Percentiles rank a stretch among this genome's conserved stretches.
phyloP scores from a whole-genome alignment of 1,140 invertebrate species.

The Campoletis sonorensis region DNA sequence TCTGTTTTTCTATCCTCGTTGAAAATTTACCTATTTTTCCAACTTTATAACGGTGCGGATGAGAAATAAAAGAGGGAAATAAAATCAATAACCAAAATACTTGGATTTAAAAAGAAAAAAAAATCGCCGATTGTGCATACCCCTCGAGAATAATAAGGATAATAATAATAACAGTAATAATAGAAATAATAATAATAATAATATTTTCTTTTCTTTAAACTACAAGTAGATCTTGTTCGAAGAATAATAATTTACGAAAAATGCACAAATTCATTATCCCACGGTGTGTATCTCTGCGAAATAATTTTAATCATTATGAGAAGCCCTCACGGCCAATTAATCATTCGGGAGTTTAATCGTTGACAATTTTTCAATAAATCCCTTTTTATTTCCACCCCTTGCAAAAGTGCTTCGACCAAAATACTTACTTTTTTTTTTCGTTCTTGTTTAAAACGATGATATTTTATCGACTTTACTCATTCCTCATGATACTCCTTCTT shows the following conservation, averaged over 20 bases:
- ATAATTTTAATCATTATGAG: conserved; percentile 7
- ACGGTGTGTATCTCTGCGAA: neutral
- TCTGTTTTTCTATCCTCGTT: conserved; percentile 44
- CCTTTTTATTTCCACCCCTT: too few relatives aligned
- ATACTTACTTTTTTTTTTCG: neutral
- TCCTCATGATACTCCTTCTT: neutral
- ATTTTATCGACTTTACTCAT: neutral
- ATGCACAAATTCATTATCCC: conserved; percentile 33
- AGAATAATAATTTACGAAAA: conserved; percentile 18
- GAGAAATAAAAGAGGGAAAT: conserved; percentile 21
- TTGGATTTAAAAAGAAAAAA: conserved; percentile 26
- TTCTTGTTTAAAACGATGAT: neutral
- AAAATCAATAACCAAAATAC: conserved; percentile 48
- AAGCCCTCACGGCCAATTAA: neutral
- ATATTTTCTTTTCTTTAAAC: neutral
- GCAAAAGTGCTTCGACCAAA: too few relatives aligned
- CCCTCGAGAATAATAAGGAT: neutral
- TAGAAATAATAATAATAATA: neutral
- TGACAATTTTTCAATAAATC: too few relatives aligned
- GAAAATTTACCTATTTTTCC: conserved; percentile 65
- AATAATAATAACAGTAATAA: neutral
- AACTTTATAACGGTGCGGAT: conserved; percentile 63
- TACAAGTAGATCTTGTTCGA: neutral
- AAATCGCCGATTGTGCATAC: conserved; percentile 5
- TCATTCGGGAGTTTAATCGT: neutral